Evolutionary conservation across 2,797 vertebrate species (phyloP).

Genomic region (Acipenser transmontanus): DNA sequence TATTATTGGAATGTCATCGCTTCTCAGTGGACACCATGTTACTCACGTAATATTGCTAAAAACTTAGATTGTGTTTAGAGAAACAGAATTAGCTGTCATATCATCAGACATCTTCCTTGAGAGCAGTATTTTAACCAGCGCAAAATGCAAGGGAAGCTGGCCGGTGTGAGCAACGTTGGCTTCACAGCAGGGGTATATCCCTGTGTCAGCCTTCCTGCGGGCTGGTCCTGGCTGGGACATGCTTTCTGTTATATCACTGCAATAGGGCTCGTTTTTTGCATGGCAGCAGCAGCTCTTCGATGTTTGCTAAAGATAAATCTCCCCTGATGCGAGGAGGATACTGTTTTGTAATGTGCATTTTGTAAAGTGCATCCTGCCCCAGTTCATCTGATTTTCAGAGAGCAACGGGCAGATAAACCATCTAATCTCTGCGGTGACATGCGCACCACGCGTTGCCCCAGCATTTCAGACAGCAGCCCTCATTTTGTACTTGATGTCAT

Average conservation of each 20-base stretch:
- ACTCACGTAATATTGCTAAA: no score
- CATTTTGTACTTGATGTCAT: conserved; percentile 3
- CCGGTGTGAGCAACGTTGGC: neutral
- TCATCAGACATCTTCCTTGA: no score
- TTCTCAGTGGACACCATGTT: no score
- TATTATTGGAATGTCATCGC: no score
- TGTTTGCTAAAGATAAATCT: neutral
- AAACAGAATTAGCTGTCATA: no score
- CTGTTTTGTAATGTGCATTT: conserved; percentile 12
- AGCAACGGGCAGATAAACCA: neutral
- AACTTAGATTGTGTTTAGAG: no score
- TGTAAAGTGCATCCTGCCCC: conserved; percentile 8
- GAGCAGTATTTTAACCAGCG: no score
- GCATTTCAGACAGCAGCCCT: conserved; percentile 12
- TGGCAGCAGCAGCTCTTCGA: neutral
- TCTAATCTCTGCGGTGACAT: conserved; percentile 7
- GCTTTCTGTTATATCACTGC: neutral
- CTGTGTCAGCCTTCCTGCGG: no score
- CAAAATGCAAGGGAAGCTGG: neutral
- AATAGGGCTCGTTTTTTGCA: neutral
- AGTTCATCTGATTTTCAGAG: conserved; percentile 9
- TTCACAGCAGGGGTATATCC: neutral
- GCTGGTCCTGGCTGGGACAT: no score
- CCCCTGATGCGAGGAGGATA: conserved; percentile 6
- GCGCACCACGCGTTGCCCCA: conserved; percentile 3